phyloP scores from a whole-genome alignment of 2,113 vertebrate genomes.

The Phylloscopus trochiloides region DNA sequence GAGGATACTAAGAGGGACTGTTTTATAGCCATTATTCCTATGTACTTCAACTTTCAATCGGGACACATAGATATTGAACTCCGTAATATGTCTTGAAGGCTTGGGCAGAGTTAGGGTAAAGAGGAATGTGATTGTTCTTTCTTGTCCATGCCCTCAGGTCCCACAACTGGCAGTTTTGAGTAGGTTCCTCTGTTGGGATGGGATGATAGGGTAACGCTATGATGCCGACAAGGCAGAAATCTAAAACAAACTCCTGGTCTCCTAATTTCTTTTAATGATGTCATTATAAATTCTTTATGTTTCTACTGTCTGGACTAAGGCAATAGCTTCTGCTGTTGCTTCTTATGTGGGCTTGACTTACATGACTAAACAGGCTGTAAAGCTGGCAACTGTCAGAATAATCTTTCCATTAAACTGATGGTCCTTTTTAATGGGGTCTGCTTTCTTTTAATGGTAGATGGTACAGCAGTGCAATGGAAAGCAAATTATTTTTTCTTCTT shows the following conservation, averaged over 20 bases:
- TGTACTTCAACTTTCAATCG: not conserved
- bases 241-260: not conserved
- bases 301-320: not conserved
- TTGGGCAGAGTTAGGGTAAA: not conserved
- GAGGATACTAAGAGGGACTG: not conserved
- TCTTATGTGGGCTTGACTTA: not conserved
- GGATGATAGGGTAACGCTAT: not conserved
- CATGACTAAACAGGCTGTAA: not conserved
- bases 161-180: not conserved
- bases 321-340: not conserved
- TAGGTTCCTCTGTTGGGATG: not conserved
- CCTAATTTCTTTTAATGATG: not conserved
- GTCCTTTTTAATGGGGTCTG: conserved; percentile 10
- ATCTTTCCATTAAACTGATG: conserved; percentile 54
- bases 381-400: conserved; percentile 32
- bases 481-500: conserved; percentile 68
- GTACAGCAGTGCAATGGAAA: conserved; percentile 37
- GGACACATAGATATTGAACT: not conserved
- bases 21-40: not conserved
- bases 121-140: not conserved
- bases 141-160: not conserved
- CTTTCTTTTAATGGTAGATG: conserved; percentile 55
- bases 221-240: not conserved
- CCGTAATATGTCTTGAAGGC: not conserved
- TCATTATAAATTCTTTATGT: not conserved